Percentiles rank a stretch among this genome's conserved stretches.
phyloP scores from a whole-genome alignment of 2,797 vertebrate species.

The Crax fasciolata region DNA sequence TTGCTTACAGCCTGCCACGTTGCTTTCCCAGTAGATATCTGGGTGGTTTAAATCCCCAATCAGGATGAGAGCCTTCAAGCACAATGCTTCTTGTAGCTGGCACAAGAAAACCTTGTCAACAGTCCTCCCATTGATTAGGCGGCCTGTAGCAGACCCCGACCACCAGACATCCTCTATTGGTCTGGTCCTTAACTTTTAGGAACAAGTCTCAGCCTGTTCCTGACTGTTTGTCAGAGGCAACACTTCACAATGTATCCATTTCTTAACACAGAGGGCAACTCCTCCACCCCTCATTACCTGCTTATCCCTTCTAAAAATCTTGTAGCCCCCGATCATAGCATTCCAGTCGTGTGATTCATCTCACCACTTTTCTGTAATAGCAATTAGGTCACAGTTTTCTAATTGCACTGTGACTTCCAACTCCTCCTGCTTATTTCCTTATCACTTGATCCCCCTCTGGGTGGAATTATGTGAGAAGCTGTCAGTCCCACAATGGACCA shows the following conservation, averaged over 20 bases:
- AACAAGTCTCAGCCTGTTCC: neutral
- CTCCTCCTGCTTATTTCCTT: neutral
- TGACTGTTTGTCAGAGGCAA: neutral
- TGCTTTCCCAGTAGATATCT: too few relatives aligned
- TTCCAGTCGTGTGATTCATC: neutral
- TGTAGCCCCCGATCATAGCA: neutral
- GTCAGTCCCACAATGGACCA: accelerated
- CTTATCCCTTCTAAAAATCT: neutral
- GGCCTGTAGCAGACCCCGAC: neutral
- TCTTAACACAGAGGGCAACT: neutral
- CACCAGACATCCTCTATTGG: neutral
- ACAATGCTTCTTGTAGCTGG: neutral
- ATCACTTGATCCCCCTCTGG: neutral
- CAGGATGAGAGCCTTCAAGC: neutral
- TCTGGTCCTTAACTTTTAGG: neutral
- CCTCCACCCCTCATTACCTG: neutral
- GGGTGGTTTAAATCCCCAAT: too few relatives aligned
- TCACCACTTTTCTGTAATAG: neutral
- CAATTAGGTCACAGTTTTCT: neutral
- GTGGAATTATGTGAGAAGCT: neutral
- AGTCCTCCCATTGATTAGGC: neutral
- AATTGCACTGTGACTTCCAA: neutral
- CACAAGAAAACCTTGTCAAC: neutral
- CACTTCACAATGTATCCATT: neutral
- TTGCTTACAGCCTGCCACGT: too few relatives aligned